Evolutionary conservation across 2,113 vertebrate species (phyloP).

Genomic region (Oncorhynchus keta): DNA sequence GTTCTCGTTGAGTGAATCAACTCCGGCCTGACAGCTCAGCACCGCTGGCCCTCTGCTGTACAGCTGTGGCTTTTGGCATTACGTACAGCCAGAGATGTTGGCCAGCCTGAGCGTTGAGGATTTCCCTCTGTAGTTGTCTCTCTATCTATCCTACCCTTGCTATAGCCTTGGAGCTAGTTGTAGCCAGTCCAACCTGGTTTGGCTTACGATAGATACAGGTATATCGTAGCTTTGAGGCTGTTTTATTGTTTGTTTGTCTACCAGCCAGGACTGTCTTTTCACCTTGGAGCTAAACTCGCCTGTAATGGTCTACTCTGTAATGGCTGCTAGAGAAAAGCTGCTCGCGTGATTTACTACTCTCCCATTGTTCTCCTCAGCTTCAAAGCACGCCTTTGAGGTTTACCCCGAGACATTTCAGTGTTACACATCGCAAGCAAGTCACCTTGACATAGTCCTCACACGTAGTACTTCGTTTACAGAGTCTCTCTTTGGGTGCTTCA

Average conservation of each 20-base stretch:
- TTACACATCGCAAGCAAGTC: no score
- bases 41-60: not conserved
- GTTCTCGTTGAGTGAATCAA: not conserved
- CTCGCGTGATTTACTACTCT: not conserved
- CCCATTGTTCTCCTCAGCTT: not conserved
- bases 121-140: not conserved
- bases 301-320: not conserved
- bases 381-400: not conserved
- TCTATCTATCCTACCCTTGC: no score
- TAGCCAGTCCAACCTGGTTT: not conserved
- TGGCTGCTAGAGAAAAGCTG: not conserved
- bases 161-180: not conserved
- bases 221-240: not conserved
- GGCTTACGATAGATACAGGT: no score
- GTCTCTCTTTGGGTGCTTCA: no score
- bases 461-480: no score
- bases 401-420: not conserved
- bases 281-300: not conserved
- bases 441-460: no score
- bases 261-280: not conserved
- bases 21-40: not conserved
- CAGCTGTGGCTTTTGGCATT: not conserved
- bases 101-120: no score
- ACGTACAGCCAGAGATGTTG: not conserved
- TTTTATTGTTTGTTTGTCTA: no score